Percentiles rank a stretch among this genome's conserved stretches.
Evolutionary conservation across 1,140 invertebrate genomes (phyloP).

Genomic region (Tachypleus tridentatus): DNA sequence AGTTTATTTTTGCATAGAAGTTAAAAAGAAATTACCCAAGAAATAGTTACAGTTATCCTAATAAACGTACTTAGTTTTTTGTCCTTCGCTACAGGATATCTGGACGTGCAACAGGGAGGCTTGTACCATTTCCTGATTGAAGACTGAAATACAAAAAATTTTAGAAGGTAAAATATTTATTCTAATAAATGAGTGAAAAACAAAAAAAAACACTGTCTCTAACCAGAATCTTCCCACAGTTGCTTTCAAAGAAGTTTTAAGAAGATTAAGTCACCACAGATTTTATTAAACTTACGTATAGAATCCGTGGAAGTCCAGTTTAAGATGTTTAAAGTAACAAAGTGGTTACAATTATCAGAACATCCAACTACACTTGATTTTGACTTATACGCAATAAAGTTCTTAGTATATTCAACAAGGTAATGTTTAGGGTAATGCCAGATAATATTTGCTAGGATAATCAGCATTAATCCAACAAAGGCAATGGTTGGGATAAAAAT

Average conservation of each 20-base stretch:
- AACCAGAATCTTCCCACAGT: neutral
- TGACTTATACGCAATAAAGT: no score
- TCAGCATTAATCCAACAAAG: no score
- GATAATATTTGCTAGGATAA: no score
- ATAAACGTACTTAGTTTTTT: conserved; percentile 55
- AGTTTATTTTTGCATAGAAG: neutral
- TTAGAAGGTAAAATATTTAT: conserved; percentile 43
- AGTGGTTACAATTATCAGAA: no score
- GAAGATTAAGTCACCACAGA: neutral
- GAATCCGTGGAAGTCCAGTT: neutral
- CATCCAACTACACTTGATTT: no score
- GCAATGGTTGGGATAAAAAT: no score
- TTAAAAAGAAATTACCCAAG: neutral
- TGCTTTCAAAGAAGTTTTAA: neutral
- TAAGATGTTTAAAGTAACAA: no score
- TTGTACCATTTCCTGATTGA: conserved; percentile 64
- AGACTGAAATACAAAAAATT: conserved; percentile 31
- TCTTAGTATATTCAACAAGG: no score
- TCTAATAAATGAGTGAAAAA: neutral
- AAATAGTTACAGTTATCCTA: neutral
- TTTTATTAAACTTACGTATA: neutral
- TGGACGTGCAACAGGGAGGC: conserved; percentile 55
- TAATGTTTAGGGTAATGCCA: no score
- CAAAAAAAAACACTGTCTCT: conserved; percentile 37
- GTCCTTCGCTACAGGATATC: conserved; percentile 54